phyloP scores from a whole-genome alignment of 1,140 invertebrate genomes.

The Phymastichus coffea region DNA sequence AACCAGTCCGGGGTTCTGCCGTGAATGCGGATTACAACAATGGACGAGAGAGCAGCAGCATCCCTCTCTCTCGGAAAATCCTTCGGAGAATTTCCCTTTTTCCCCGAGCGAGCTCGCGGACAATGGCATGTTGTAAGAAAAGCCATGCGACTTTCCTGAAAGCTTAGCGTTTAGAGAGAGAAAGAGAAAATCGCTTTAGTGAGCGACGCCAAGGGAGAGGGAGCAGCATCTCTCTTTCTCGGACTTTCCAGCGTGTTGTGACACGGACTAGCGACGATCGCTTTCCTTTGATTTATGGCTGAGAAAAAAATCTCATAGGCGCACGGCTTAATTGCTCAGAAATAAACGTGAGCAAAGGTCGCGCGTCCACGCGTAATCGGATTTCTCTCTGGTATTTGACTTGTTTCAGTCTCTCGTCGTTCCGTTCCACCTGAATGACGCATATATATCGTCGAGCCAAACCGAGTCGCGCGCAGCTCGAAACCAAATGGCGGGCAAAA shows the following conservation, averaged over 20 bases:
- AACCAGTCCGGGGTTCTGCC: no score
- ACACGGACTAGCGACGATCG: background rate
- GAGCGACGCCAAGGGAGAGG: background rate
- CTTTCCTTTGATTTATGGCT: slow-evolving; percentile 20
- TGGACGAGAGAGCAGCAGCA: slow-evolving; percentile 35
- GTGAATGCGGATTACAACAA: slow-evolving; percentile 38
- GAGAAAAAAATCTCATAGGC: background rate
- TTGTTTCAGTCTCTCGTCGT: no score
- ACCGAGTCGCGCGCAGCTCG: slow-evolving; percentile 18
- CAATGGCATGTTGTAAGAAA: background rate
- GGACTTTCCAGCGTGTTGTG: slow-evolving; percentile 23
- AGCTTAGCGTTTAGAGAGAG: slow-evolving; percentile 47
- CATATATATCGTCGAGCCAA: slow-evolving; percentile 31
- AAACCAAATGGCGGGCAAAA: slow-evolving; percentile 40
- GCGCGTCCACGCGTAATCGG: slow-evolving; percentile 16
- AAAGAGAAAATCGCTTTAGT: slow-evolving; percentile 52
- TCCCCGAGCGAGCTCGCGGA: slow-evolving; percentile 3
- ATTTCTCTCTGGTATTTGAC: slow-evolving; percentile 1
- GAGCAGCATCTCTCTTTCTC: no score
- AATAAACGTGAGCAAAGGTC: slow-evolving; percentile 5
- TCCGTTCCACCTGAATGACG: no score
- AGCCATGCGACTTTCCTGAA: slow-evolving; percentile 14
- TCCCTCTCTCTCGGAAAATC: slow-evolving; percentile 41
- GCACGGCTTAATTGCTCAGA: slow-evolving; percentile 8
- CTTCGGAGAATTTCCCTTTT: slow-evolving; percentile 49